These are phyloP conservation scores for Peromyscus californicus DNA, from an alignment of 2,113 vertebrate species.

Conservation along the genomic window DNA sequence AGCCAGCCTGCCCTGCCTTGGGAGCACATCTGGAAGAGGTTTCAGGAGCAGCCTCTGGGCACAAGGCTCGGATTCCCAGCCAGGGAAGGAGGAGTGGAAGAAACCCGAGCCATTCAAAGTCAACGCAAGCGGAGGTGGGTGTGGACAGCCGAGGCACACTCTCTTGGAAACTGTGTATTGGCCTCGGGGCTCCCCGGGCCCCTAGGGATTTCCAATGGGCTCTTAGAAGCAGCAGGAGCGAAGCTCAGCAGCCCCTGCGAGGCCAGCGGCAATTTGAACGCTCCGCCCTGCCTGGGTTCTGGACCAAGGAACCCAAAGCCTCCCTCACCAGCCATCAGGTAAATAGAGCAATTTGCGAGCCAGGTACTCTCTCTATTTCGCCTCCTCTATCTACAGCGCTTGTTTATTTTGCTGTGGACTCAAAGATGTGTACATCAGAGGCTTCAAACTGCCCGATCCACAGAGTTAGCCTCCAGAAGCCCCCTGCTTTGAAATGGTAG, in stretches of 20 bases:
- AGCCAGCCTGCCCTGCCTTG: constrained; percentile 58
- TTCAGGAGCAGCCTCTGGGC: constrained; percentile 80
- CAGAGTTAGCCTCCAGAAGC: not conserved
- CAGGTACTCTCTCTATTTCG: constrained; percentile 62
- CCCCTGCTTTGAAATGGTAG: not conserved
- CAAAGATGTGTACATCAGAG: constrained; percentile 63
- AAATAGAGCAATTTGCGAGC: constrained; percentile 83
- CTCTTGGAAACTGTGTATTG: constrained; percentile 74
- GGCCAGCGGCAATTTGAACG: constrained; percentile 73
- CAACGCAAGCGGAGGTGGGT: constrained; percentile 76
- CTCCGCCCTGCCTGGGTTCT: constrained; percentile 79
- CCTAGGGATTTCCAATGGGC: constrained; percentile 78
- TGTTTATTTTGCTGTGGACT: constrained; percentile 75
- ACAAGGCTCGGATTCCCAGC: constrained; percentile 72
- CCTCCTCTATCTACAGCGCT: constrained; percentile 68
- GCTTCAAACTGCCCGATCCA: constrained; percentile 43
- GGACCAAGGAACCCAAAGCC: constrained; percentile 76
- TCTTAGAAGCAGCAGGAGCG: constrained; percentile 77
- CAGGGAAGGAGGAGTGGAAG: constrained; percentile 78
- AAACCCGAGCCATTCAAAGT: constrained; percentile 81
- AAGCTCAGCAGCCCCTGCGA: constrained; percentile 64
- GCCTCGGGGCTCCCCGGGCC: constrained; percentile 71
- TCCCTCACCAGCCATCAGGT: constrained; percentile 86
- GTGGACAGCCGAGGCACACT: constrained; percentile 72
- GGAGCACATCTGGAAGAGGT: constrained; percentile 89